phyloP scores from a whole-genome alignment of 2,797 vertebrate genomes.

The Geotria australis region DNA sequence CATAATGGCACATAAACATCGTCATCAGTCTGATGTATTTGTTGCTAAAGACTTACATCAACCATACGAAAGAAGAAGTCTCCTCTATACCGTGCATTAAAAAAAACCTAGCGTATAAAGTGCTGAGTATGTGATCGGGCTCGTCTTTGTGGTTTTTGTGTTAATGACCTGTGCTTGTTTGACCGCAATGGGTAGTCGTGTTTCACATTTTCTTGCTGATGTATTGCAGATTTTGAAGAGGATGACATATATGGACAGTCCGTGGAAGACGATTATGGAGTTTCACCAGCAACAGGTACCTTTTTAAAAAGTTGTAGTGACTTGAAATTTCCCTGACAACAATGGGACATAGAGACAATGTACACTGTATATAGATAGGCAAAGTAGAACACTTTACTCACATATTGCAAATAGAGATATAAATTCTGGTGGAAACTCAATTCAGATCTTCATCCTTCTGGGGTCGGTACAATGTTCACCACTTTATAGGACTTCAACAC shows the following conservation, averaged over 20 bases:
- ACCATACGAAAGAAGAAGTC: no score
- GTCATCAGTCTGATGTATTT: no score
- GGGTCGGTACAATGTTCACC: no score
- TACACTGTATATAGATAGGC: neutral
- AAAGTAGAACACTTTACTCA: neutral
- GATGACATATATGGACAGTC: conserved; percentile 87
- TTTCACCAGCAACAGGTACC: conserved; percentile 90
- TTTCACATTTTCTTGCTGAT: neutral
- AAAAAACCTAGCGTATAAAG: no score
- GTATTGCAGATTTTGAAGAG: conserved; percentile 58
- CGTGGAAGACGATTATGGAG: conserved; percentile 86
- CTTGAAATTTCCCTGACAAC: no score
- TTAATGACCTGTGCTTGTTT: neutral
- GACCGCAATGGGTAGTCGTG: neutral
- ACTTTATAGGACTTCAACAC: no score
- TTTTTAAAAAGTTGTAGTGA: conserved; percentile 1
- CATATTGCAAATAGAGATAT: neutral
- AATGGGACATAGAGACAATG: neutral
- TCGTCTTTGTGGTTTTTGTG: neutral
- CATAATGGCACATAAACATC: no score
- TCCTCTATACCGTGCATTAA: no score
- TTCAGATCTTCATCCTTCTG: neutral
- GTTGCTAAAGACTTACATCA: no score
- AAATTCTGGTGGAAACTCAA: neutral
- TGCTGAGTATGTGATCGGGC: no score